A percentile compares a stretch with the other conserved stretches of the same genome.
Evolutionary conservation across 2,113 vertebrate species (phyloP).

Genomic region (Pitta sordida): DNA sequence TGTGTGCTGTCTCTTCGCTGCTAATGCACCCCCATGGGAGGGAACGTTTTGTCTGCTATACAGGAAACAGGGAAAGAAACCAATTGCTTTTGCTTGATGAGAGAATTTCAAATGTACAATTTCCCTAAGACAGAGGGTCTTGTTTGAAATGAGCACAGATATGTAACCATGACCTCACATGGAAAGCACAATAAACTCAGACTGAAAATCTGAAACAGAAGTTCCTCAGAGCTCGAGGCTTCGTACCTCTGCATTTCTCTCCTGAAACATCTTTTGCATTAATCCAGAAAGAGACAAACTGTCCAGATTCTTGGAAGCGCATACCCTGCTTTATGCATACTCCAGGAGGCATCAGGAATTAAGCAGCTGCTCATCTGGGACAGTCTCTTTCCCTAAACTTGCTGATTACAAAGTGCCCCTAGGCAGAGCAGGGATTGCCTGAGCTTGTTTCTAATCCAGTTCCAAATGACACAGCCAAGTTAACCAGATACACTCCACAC

Average conservation of each 20-base stretch:
- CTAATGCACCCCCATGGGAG: not conserved
- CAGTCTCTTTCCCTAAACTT: not conserved
- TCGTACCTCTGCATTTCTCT: not conserved
- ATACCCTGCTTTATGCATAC: not conserved
- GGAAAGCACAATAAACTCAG: not conserved
- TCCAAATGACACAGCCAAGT: not conserved
- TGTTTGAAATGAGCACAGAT: not conserved
- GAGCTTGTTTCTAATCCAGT: not conserved
- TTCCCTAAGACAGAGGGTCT: not conserved
- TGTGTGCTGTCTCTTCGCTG: not conserved
- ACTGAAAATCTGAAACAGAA: not conserved
- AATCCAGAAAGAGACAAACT: not conserved
- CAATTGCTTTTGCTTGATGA: not conserved
- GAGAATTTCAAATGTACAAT: not conserved
- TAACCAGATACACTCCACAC: not conserved
- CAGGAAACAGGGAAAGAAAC: not conserved
- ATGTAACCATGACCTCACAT: not conserved
- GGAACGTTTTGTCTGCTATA: not conserved
- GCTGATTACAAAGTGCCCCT: not conserved
- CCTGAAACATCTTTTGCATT: not conserved
- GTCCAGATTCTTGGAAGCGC: not conserved
- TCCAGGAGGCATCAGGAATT: not conserved
- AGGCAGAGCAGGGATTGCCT: conserved; percentile 2
- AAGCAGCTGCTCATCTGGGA: not conserved
- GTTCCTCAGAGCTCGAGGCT: not conserved